phyloP scores from a whole-genome alignment of 2,888 invertebrate species.

The Alsophila aescularia region DNA sequence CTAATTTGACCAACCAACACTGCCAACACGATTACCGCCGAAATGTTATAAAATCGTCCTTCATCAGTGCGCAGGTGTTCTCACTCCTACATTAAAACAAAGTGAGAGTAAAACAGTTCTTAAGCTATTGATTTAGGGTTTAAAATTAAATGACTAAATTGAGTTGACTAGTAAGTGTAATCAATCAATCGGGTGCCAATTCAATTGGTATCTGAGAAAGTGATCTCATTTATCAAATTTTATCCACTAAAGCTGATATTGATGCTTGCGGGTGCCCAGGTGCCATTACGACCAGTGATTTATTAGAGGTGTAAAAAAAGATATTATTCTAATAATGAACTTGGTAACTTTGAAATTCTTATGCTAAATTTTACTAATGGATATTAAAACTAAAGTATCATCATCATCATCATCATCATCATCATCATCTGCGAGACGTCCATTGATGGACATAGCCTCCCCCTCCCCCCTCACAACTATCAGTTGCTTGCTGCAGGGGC shows the following conservation, averaged over 20 bases:
- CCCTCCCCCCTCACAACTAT: no score
- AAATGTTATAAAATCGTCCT: slow-evolving; percentile 40
- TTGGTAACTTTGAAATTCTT: neutral
- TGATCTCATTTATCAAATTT: slow-evolving; percentile 62
- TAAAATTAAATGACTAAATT: slow-evolving; percentile 27
- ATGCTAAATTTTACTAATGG: neutral
- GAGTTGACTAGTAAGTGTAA: slow-evolving; percentile 36
- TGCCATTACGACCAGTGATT: slow-evolving; percentile 42
- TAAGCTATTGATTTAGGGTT: slow-evolving; percentile 28
- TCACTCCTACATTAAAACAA: slow-evolving; percentile 2
- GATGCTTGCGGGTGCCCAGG: slow-evolving; percentile 44
- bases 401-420: no score
- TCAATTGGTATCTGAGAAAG: slow-evolving; percentile 53
- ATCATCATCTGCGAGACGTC: no score
- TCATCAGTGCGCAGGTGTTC: slow-evolving; percentile 46
- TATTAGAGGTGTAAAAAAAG: slow-evolving; percentile 25
- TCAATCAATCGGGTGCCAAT: slow-evolving; percentile 52
- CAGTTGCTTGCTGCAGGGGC: no score
- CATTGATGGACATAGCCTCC: no score
- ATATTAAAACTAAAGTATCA: no score
- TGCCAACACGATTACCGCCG: slow-evolving; percentile 14
- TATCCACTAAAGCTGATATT: slow-evolving; percentile 46
- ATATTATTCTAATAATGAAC: slow-evolving; percentile 9
- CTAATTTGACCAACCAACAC: slow-evolving; percentile 12
- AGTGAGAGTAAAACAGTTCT: slow-evolving; percentile 7